Conservation (phyloP, 2,888 invertebrate genomes). For the Salticus scenicus region DNA sequence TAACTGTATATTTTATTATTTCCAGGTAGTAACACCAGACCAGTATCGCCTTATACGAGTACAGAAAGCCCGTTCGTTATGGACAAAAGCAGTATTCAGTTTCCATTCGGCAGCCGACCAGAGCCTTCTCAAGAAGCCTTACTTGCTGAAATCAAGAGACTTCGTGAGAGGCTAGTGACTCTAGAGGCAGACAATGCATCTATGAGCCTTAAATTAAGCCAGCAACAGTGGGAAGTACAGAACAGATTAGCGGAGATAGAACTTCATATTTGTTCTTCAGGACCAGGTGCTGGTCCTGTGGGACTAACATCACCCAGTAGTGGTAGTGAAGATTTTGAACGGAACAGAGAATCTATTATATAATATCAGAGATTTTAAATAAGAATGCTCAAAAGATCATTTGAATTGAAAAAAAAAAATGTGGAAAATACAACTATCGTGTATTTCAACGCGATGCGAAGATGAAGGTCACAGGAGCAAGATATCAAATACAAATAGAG, state of each 20-base stretch:
- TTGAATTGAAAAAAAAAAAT: too few species aligned
- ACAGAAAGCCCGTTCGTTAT: slow-evolving; percentile 49
- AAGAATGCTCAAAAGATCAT: too few species aligned
- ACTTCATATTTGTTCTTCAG: slow-evolving; percentile 88
- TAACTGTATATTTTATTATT: too few species aligned
- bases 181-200: slow-evolving; percentile 95
- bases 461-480: background rate
- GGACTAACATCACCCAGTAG: slow-evolving; percentile 37
- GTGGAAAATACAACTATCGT: too few species aligned
- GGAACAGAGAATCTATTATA: slow-evolving; percentile 95
- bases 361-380: background rate
- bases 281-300: slow-evolving; percentile 3
- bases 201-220: slow-evolving; percentile 92
- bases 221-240: slow-evolving; percentile 91
- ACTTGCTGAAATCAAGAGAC: slow-evolving; percentile 92
- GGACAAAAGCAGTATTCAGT: slow-evolving; percentile 30
- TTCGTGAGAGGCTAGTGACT: slow-evolving; percentile 89
- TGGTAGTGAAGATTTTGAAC: slow-evolving; percentile 81
- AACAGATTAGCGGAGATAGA: slow-evolving; percentile 89
- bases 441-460: background rate
- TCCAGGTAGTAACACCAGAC: slow-evolving; percentile 35
- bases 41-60: slow-evolving; percentile 49
- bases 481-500: background rate
- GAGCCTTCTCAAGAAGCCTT: slow-evolving; percentile 83
- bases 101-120: slow-evolving; percentile 26